phyloP scores from a whole-genome alignment of 2,888 invertebrate genomes.

The Anorthoa munda region DNA sequence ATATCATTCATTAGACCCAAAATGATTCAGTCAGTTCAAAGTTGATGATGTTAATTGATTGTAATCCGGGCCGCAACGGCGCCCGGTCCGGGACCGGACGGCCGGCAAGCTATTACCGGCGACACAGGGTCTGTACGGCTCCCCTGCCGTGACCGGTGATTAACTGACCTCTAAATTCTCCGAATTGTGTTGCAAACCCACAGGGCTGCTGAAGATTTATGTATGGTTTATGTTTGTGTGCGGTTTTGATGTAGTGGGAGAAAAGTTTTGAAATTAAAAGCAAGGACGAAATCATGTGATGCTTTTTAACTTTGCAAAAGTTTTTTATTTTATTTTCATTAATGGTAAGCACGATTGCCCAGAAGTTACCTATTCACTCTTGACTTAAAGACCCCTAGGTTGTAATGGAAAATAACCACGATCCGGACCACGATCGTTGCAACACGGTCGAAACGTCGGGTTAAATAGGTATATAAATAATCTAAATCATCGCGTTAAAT shows the following conservation, averaged over 20 bases:
- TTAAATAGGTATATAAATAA: no score
- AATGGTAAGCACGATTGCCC: no score
- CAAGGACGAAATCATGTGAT: no score
- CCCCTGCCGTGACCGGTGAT: constrained; percentile 77
- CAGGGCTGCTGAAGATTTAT: constrained; percentile 49
- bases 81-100: constrained; percentile 23
- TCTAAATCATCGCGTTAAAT: no score
- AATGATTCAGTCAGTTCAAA: constrained; percentile 56
- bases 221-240: neutral
- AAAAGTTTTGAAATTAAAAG: neutral
- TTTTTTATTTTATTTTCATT: no score
- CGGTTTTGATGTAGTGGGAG: neutral
- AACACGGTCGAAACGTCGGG: no score
- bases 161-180: constrained; percentile 74
- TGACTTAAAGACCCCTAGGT: no score
- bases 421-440: no score
- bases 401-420: no score
- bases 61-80: constrained; percentile 68
- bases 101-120: constrained; percentile 47
- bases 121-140: constrained; percentile 71
- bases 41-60: constrained; percentile 74
- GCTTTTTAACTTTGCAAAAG: no score
- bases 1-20: constrained; percentile 48
- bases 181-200: constrained; percentile 67
- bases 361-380: no score